Conservation (phyloP, 2,113 vertebrate genomes). For the Geococcyx californianus region DNA sequence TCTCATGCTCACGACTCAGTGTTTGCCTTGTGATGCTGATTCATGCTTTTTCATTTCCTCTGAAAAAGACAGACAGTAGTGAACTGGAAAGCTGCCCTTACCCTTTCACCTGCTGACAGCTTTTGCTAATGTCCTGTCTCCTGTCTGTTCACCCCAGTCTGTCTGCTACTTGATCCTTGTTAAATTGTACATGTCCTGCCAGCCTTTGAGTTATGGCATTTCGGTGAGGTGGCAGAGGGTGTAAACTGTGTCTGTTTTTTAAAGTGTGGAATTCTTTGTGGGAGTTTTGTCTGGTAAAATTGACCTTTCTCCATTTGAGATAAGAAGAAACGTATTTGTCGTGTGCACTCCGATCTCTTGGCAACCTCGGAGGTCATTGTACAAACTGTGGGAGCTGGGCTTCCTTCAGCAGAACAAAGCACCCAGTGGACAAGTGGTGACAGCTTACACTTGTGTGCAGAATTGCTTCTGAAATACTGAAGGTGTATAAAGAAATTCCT, state of each 20-base stretch:
- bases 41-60: background rate
- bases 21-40: background rate
- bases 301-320: background rate
- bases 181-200: background rate
- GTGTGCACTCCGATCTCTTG: background rate
- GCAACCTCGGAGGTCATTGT: background rate
- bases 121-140: background rate
- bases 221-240: background rate
- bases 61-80: background rate
- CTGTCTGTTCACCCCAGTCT: background rate
- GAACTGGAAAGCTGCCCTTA: background rate
- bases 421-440: background rate
- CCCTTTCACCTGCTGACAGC: background rate
- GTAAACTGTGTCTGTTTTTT: background rate
- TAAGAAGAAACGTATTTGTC: background rate
- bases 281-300: background rate
- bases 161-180: background rate
- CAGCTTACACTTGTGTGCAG: background rate
- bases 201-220: background rate
- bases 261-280: background rate
- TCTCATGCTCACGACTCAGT: background rate
- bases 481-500: background rate
- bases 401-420: background rate
- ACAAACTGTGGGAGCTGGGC: background rate
- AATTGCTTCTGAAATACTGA: background rate